These are phyloP conservation scores for Cololabis saira DNA, from an alignment of 2,113 vertebrate genomes.

Conservation along the genomic window DNA sequence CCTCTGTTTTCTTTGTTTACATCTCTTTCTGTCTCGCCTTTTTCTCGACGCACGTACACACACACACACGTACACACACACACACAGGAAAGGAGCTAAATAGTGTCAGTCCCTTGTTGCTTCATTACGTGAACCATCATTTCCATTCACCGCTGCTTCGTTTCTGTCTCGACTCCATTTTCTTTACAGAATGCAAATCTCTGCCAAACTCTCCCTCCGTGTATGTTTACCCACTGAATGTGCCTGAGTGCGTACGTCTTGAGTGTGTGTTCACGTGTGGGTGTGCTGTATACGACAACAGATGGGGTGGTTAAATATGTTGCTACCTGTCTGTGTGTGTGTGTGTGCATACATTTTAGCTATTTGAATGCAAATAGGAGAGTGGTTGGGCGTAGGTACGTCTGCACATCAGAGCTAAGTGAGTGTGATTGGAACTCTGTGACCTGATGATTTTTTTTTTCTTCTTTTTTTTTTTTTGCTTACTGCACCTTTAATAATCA, in stretches of 20 bases:
- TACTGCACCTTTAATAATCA: constrained; percentile 65
- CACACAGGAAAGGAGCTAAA: constrained; percentile 34
- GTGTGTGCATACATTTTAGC: constrained; percentile 27
- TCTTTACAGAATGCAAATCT: constrained; percentile 55
- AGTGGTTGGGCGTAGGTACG: constrained; percentile 36
- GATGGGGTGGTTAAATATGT: constrained; percentile 55
- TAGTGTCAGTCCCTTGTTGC: constrained; percentile 51
- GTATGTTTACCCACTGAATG: constrained; percentile 11
- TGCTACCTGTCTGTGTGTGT: constrained; percentile 33
- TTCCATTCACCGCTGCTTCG: constrained; percentile 45
- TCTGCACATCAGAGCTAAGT: constrained; percentile 31
- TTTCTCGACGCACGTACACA: constrained; percentile 1
- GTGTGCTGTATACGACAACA: constrained; percentile 53
- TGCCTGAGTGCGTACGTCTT: constrained; percentile 14
- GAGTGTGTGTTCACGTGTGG: constrained; percentile 1
- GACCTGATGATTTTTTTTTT: constrained; percentile 14
- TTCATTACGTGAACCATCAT: constrained; percentile 64
- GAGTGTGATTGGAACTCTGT: not conserved
- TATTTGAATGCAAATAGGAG: constrained; percentile 57
- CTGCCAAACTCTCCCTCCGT: constrained; percentile 47
- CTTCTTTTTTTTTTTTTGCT: constrained; percentile 10
- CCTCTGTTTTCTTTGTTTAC: constrained; percentile 51
- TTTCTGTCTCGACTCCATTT: constrained; percentile 61
- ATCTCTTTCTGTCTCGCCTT: constrained; percentile 22
- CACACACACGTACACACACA: constrained; percentile 36